Base-by-base conservation (phyloP, 64 coral and sea anemone genomes). In the Montipora cactus region DNA sequence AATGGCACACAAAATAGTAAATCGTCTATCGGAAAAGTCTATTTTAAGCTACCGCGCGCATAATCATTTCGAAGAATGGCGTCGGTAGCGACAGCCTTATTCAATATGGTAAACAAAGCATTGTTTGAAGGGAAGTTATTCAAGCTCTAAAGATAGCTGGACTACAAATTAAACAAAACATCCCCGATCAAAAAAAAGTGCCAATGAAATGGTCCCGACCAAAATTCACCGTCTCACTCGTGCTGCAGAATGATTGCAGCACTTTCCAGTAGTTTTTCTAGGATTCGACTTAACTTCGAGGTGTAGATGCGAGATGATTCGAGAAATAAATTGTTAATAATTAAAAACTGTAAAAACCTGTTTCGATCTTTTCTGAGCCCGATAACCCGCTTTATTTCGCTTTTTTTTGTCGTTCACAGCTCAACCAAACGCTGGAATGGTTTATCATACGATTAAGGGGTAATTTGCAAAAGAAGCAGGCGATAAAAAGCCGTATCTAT, bases 81-180 rank as follows among this genome's bases (percentile, higher is more conserved):
- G 45, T 67, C 64, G 46, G 16, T 49, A 49, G 66, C 66, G 82
- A 86, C 46, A 72, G 47, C 67, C 71, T 86, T 86, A 86, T 86
- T 86, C 82, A 72, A 86, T 46, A 71, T 86, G 66, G 64, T 86
- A 72, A 86, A 86, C 82, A 86, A 86, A 86, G 82, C 82, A 86
- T 86, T 86, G 82, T 86, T 86, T 86, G 82, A 86, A 72, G 71
- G 82, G 82, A 86, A 86, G 82, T 86, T 86, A 86, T 45, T 86
- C 82, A 47, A 18, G 47, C 66, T 47, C 82, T 86, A 71, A 86
- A 86, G 82, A 86, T 86, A 86, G 82, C 82, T 71, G 20, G 21
- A 67, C 45, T 86, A 67, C 82, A 86, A 45, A 70, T 86, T 49
- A 70, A 86, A 72, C 82, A 72, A 86, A 86, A 86, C 81, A 68